Evolutionary conservation across 2,888 invertebrate species (phyloP).

Genomic region (Hermaeophaga mercurialis): DNA sequence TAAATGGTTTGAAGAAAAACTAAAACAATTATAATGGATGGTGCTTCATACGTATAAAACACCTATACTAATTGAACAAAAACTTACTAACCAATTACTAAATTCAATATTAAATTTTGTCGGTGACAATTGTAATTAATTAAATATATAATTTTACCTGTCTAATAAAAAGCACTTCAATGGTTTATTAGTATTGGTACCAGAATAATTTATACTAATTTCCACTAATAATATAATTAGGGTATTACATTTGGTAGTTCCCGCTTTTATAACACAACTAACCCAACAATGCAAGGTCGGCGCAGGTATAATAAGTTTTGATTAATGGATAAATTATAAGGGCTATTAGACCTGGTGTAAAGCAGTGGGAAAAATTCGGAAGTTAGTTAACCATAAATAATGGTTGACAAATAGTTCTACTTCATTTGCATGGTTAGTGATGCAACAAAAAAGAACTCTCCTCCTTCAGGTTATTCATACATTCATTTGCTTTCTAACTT

Average conservation of each 20-base stretch:
- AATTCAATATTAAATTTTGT: no score
- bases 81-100: no score
- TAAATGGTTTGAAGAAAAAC: no score
- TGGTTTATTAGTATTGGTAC: background rate
- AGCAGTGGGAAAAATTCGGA: constrained; percentile 17
- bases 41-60: no score
- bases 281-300: background rate
- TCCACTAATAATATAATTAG: background rate
- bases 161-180: background rate
- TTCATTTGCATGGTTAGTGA: constrained; percentile 41
- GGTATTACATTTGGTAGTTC: background rate
- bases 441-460: constrained; percentile 35
- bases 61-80: no score
- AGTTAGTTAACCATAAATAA: constrained; percentile 35
- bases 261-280: background rate
- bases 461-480: no score
- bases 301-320: constrained; percentile 9
- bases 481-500: no score
- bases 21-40: no score
- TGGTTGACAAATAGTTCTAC: constrained; percentile 32
- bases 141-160: no score
- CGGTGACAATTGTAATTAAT: no score
- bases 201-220: background rate
- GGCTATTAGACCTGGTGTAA: constrained; percentile 9
- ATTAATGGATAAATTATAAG: constrained; percentile 32